These are phyloP conservation scores for Regulus satrapa DNA, from an alignment of 2,113 vertebrate genomes.

Conservation along the genomic window DNA sequence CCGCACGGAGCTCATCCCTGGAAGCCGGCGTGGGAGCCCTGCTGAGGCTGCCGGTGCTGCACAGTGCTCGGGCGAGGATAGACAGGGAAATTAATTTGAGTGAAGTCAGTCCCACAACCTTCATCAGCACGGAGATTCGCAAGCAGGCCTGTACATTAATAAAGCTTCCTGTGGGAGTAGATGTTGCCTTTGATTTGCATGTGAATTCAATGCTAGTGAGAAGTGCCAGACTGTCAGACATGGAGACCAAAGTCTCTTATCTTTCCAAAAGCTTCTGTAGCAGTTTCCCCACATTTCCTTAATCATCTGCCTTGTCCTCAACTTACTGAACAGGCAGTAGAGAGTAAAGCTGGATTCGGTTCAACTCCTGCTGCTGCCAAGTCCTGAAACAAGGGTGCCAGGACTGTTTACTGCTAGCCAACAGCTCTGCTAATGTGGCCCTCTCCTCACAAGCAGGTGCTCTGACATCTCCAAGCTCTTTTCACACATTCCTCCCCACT, in stretches of 20 bases:
- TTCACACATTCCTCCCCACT: constrained; percentile 24
- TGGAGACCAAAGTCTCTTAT: constrained; percentile 67
- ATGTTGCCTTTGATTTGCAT: constrained; percentile 67
- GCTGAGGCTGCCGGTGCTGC: background rate
- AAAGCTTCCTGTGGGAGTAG: constrained; percentile 61
- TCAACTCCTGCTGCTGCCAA: constrained; percentile 59
- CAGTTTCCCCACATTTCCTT: constrained; percentile 65
- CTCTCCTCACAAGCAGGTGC: constrained; percentile 35
- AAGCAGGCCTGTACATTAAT: constrained; percentile 59
- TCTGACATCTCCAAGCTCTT: constrained; percentile 49
- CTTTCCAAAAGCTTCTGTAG: constrained; percentile 67
- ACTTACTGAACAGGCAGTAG: constrained; percentile 62
- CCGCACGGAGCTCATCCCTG: background rate
- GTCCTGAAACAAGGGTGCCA: constrained; percentile 62
- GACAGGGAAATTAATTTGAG: constrained; percentile 20
- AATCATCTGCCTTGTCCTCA: constrained; percentile 70
- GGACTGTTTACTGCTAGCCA: constrained; percentile 62
- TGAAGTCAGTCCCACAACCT: constrained; percentile 45
- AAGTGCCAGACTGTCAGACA: constrained; percentile 67
- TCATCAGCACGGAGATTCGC: constrained; percentile 14
- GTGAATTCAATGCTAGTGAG: constrained; percentile 65
- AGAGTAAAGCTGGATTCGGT: constrained; percentile 52
- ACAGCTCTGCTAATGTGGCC: constrained; percentile 37
- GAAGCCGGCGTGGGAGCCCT: background rate
- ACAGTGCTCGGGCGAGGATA: background rate